Evolutionary conservation across 2,797 vertebrate genomes (phyloP).

Genomic region (Ctenochaetus hawaiiensis): DNA sequence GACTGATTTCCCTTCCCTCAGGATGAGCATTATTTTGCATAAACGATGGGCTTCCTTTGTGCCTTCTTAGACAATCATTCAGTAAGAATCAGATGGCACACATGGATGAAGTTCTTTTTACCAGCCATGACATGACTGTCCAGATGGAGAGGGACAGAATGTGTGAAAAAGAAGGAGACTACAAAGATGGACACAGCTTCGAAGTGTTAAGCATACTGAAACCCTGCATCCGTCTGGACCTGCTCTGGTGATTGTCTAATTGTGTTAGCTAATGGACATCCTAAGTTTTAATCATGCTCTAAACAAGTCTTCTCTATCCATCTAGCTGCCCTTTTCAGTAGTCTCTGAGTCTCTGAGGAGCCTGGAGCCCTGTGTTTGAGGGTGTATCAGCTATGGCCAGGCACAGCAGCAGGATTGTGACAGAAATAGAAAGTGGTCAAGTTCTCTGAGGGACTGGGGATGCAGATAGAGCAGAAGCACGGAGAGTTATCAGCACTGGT

Average conservation of each 20-base stretch:
- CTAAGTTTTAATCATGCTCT: constrained; percentile 79
- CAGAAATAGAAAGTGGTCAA: constrained; percentile 70
- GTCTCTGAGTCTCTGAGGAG: constrained; percentile 67
- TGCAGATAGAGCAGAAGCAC: constrained; percentile 61
- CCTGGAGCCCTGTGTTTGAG: constrained; percentile 61
- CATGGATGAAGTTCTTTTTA: constrained; percentile 39
- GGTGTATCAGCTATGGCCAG: constrained; percentile 56
- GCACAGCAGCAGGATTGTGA: constrained; percentile 41
- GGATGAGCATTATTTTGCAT: constrained; percentile 52
- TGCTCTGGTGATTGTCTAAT: constrained; percentile 66
- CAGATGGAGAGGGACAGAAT: constrained; percentile 58
- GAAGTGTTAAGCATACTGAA: constrained; percentile 19
- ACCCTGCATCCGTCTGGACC: constrained; percentile 42
- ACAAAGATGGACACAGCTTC: constrained; percentile 36
- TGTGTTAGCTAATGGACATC: constrained; percentile 73
- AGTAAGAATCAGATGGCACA: constrained; percentile 39
- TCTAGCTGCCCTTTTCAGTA: constrained; percentile 65
- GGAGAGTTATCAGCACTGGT: constrained; percentile 74
- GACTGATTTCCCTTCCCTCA: constrained; percentile 10
- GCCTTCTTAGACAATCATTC: constrained; percentile 41
- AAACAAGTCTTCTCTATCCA: constrained; percentile 71
- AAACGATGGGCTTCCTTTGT: constrained; percentile 36
- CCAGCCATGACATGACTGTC: constrained; percentile 50
- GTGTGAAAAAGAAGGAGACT: constrained; percentile 43
- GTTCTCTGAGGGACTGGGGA: constrained; percentile 61